Evolutionary conservation across 2,888 invertebrate species (phyloP).

Genomic region (Chloroclysta siterata): DNA sequence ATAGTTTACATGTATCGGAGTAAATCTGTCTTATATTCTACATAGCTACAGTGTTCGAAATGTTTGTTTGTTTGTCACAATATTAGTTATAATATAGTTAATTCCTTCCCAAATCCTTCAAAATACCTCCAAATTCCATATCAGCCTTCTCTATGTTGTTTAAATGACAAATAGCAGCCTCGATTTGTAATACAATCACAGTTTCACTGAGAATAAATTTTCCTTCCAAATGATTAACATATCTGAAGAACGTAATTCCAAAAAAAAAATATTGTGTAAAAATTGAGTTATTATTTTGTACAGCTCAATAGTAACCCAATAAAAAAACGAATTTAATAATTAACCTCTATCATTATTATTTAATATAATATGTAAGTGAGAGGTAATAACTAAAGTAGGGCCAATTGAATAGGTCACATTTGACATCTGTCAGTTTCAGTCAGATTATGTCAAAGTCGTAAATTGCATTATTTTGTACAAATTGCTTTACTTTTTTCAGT

Average conservation of each 20-base stretch:
- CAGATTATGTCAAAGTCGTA: too few species aligned
- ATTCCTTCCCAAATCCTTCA: conserved; percentile 42
- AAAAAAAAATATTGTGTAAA: conserved; percentile 15
- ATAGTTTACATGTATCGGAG: too few species aligned
- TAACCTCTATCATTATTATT: too few species aligned
- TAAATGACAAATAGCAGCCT: conserved; percentile 41
- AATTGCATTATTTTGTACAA: too few species aligned
- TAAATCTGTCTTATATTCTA: background rate
- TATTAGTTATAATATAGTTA: conserved; percentile 41
- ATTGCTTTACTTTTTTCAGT: too few species aligned
- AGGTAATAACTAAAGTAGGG: too few species aligned
- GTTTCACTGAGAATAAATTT: conserved; percentile 53
- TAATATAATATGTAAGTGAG: too few species aligned
- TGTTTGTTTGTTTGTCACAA: conserved; percentile 2
- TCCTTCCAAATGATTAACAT: conserved; percentile 17
- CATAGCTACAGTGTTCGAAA: background rate
- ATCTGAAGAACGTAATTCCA: background rate
- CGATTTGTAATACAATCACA: conserved; percentile 45
- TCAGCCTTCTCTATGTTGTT: conserved; percentile 44
- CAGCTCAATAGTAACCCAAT: too few species aligned
- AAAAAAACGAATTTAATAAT: too few species aligned
- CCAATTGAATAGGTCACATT: too few species aligned
- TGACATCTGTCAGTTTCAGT: too few species aligned
- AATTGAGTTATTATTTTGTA: background rate
- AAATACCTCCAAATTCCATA: conserved; percentile 46